phyloP scores from a whole-genome alignment of 2,113 vertebrate species.

The Mustelus asterias region DNA sequence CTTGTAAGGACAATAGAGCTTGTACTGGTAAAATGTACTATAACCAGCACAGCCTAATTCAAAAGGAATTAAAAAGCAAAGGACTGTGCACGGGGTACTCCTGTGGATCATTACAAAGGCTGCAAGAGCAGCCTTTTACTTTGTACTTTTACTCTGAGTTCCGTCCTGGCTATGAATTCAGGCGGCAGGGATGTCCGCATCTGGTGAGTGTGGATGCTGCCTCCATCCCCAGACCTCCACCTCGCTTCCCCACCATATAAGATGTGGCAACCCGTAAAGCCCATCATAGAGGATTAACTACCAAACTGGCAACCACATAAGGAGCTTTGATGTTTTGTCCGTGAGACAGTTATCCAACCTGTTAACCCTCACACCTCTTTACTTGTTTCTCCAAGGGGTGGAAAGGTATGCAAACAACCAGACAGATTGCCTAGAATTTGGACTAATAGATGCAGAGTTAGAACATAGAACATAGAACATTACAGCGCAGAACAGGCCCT shows the following conservation, averaged over 20 bases:
- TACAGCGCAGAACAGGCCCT: too few relatives aligned
- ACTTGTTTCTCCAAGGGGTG: background rate
- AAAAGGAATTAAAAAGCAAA: background rate
- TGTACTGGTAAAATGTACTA: background rate
- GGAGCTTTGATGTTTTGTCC: background rate
- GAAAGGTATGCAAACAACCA: background rate
- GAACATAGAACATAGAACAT: too few relatives aligned
- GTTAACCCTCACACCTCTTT: background rate
- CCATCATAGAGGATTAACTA: background rate
- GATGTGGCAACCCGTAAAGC: background rate
- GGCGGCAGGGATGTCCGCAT: background rate
- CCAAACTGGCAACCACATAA: background rate
- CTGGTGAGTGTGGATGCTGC: background rate
- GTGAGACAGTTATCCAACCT: background rate
- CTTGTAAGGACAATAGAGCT: background rate
- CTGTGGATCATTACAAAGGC: background rate
- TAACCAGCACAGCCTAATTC: background rate
- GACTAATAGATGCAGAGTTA: background rate
- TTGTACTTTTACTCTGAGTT: background rate
- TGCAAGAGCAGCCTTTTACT: background rate
- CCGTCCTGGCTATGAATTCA: background rate
- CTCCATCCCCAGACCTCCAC: background rate
- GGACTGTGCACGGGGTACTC: background rate
- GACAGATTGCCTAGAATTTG: too few relatives aligned
- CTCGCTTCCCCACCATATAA: background rate